Evolutionary conservation across 2,797 vertebrate species (phyloP), one percentile per base, ranked within the genome.

Genomic region (Pagetopsis macropterus): DNA sequence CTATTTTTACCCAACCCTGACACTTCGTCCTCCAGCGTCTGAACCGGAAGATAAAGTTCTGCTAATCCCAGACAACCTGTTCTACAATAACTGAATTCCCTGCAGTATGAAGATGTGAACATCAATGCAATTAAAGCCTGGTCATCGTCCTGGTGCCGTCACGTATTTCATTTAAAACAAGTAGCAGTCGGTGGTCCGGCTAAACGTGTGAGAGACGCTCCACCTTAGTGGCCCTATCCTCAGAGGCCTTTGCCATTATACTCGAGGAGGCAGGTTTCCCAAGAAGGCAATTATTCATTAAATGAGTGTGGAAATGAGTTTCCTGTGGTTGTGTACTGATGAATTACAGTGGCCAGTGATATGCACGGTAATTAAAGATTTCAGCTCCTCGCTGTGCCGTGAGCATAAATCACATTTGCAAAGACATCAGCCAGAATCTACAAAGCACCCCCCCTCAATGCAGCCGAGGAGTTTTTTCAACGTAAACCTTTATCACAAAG

Each of bases 281-380:
- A 84, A 93, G 81, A 93, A 95, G 92, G 90, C 94, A 96, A 97
- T 96, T 96, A 96, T 93, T 95, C 94, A 94, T 90, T 70, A 91
- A 93, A 94, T 94, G 94, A 95, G 86, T 87, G 84, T 89, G 94
- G 86, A 95, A 94, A 90, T 87, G 87, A 92, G 94, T 94, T 94
- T 93, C 81, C 94, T 88, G 84, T 94, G 88, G 90, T 95, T 95
- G 94, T 95, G 95, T 95, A 94, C 91, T 91, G 89, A 91, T 94
- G 93, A 93, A 91, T 94, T 87, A 83, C 78, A 90, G 76, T 86
- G 85, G 84, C 70, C 41, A 87, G 89, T 94, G 93, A 95, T 94
- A 95, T 94, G 88, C 91, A 88, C 85, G 89, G 86, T 94, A 96
- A 96, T 96, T 96, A 94, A 94, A 94, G 90, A 90, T 86, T 90